Base-by-base conservation (phyloP, 2,888 invertebrate species). In the Andricus curvator region DNA sequence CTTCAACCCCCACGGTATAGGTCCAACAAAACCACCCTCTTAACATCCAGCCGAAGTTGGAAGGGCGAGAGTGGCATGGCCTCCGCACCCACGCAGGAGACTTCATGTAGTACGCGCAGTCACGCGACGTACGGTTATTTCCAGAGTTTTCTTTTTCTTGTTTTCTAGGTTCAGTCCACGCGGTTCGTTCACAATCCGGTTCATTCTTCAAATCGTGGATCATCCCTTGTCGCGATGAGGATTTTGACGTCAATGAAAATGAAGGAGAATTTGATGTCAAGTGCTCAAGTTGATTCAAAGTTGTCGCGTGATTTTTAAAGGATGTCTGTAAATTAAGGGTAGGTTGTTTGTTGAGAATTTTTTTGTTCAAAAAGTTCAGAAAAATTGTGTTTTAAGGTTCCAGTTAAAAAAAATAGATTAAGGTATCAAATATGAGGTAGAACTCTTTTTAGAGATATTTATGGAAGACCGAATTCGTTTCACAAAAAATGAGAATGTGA, bases 31-130 rank as follows among this genome's bases (percentile, higher is more conserved):
- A 78, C 64, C 66, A 62, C 48, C 37, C 60, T 62, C 66, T 60
- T 25, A 37, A 51, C 44, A 20, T 44, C 20, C 51, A n/a, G 5
- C 25, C 20, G 48, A 68, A 20, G 68, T 25, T 44, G 25, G 68
- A 48, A 68, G 68, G 48, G 68, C 68, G 44, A 41, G 76, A 83
- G 83, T 85, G 78, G 82, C 83, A 82, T 82, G 85, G 84, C 84
- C 83, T 85, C 81, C 84, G 84, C 78, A 83, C 83, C 84, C 85
- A 84, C 86, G 85, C 77, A 84, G 87, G 88, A 90, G 88, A 90
- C 86, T 91, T 89, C 90, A 90, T 89, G 88, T 85, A 85, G 80
- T 77, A 77, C 85, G 84, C 85, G 85, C 84, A 84, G 87, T 87
- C 88, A 88, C 87, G 88, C 85, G 84, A 88, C 79, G 80, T 82